A percentile compares a stretch with the other conserved stretches of the same genome.
Conservation (phyloP, 2,113 vertebrate species). For the Hippocampus barbouri region DNA sequence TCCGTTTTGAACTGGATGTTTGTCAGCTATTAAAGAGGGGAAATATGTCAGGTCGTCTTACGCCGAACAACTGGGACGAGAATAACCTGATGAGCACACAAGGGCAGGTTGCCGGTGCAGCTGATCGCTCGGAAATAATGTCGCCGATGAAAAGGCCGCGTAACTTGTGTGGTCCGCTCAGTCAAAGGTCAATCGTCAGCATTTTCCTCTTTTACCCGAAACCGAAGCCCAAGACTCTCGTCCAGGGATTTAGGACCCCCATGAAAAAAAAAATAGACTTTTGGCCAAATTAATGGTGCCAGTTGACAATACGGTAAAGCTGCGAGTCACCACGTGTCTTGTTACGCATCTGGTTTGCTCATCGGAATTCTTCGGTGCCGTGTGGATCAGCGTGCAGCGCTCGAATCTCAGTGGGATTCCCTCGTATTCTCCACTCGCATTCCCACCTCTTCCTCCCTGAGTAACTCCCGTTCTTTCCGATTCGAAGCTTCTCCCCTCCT, state of each 20-base stretch:
- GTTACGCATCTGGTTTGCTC: conserved; percentile 65
- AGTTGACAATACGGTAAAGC: not conserved
- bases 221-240: not conserved
- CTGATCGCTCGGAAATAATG: conserved; percentile 46
- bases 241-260: not conserved
- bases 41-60: conserved; percentile 51
- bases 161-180: conserved; percentile 20
- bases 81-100: conserved; percentile 38
- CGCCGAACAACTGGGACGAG: conserved; percentile 56
- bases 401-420: conserved; percentile 64
- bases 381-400: conserved; percentile 28
- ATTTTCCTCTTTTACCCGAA: not conserved
- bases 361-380: conserved; percentile 62
- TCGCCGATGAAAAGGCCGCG: not conserved
- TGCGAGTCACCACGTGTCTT: conserved; percentile 38
- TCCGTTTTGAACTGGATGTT: conserved; percentile 58
- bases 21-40: conserved; percentile 53
- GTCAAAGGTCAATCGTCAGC: not conserved
- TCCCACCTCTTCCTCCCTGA: conserved; percentile 63
- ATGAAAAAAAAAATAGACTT: not conserved
- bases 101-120: conserved; percentile 37
- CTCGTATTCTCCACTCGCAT: conserved; percentile 54
- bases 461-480: conserved; percentile 67
- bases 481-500: conserved; percentile 36
- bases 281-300: not conserved